Evolutionary conservation across 2,888 invertebrate species (phyloP).

Genomic region (Gymnosoma rotundatum): DNA sequence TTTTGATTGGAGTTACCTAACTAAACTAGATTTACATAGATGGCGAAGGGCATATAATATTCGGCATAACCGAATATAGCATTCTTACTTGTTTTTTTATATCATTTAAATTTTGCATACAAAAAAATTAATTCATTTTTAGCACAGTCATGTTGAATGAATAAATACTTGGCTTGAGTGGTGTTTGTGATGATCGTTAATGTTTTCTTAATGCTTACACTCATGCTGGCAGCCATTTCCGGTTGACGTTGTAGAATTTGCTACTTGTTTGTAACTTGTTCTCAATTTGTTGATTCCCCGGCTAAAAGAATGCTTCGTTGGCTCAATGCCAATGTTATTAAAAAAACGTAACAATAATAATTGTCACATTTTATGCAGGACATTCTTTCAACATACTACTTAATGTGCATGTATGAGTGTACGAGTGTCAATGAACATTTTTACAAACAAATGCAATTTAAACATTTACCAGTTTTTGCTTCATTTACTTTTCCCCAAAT

Average conservation of each 20-base stretch:
- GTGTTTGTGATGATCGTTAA: conserved; percentile 41
- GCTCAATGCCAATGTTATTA: conserved; percentile 59
- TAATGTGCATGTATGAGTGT: neutral
- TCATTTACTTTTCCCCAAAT: conserved; percentile 30
- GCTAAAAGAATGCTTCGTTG: conserved; percentile 31
- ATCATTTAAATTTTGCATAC: neutral
- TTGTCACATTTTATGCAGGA: conserved; percentile 63
- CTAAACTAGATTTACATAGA: too few species aligned
- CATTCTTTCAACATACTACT: conserved; percentile 26
- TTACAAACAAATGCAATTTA: conserved; percentile 46
- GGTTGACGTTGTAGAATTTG: conserved; percentile 55
- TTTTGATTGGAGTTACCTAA: too few species aligned
- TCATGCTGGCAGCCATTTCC: conserved; percentile 60
- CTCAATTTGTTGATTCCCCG: conserved; percentile 41
- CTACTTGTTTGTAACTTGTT: conserved; percentile 43
- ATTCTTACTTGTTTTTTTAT: neutral
- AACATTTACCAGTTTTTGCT: conserved; percentile 22
- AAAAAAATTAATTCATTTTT: neutral
- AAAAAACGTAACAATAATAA: conserved; percentile 45
- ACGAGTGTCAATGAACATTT: neutral
- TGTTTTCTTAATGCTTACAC: conserved; percentile 64
- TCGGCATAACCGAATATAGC: too few species aligned
- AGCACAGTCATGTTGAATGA: neutral
- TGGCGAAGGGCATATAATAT: too few species aligned
- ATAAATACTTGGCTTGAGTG: conserved; percentile 7